These are phyloP conservation scores for Parapsyche elsis DNA, from an alignment of 1,140 invertebrate species.

Conservation along the genomic window DNA sequence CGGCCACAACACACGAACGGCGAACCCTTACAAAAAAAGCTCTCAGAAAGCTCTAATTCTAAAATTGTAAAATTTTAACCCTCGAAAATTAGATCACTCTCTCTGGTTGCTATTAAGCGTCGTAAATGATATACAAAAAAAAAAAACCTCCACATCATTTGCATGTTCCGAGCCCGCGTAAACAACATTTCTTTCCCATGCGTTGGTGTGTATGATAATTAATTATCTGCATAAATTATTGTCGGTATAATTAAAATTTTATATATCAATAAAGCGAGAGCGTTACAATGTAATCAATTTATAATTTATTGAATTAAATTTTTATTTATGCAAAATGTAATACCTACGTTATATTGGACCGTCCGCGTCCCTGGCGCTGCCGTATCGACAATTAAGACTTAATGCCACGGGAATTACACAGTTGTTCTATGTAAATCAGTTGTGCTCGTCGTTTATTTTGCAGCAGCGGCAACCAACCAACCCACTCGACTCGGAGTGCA, in stretches of 20 bases:
- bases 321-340: neutral
- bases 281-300: neutral
- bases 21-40: neutral
- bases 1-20: neutral
- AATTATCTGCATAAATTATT: neutral
- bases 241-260: neutral
- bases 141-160: too few species aligned
- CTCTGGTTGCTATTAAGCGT: too few species aligned
- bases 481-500: slow-evolving; percentile 40
- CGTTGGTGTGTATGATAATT: neutral
- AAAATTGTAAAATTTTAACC: neutral
- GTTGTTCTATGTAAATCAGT: slow-evolving; percentile 57
- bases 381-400: slow-evolving; percentile 56
- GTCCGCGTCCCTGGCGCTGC: slow-evolving; percentile 13
- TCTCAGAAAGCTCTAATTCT: slow-evolving; percentile 1
- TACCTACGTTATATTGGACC: neutral
- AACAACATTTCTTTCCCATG: neutral
- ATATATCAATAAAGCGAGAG: neutral
- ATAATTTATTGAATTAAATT: neutral
- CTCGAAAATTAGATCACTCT: too few species aligned
- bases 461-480: slow-evolving; percentile 19
- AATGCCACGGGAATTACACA: slow-evolving; percentile 56
- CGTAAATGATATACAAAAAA: too few species aligned
- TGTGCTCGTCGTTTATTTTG: slow-evolving; percentile 53
- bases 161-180: too few species aligned